Evolutionary conservation across 2,113 vertebrate genomes (phyloP), one percentile per base, ranked within the genome.

Genomic region (Thymallus thymallus): DNA sequence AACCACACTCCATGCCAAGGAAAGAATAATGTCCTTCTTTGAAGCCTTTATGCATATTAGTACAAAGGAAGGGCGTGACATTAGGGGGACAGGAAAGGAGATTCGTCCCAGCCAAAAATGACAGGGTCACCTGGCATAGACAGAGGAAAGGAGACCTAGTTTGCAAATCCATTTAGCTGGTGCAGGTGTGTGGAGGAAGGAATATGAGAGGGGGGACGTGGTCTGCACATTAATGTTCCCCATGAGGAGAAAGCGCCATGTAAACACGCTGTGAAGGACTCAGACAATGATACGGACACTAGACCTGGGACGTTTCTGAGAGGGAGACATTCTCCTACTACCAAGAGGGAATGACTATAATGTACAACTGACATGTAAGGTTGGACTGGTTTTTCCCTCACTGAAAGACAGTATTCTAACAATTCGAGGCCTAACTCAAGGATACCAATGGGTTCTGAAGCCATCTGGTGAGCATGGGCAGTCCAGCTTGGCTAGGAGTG

Each of bases 121-220:
- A 86, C 80, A 83, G 80, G 87, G 85, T 91, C 89, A 88, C 66
- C 32, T 10, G 45, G 69, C 30, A 58, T 73, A 80, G 85, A 75
- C 60, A 51, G 23, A 64, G 65, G 80, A 84, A 72, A 76, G 83
- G 73, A 77, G 41, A 75, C 73, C 69, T 13, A 24, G 58, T 22
- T 83, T 80, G 71, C 51, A 88, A 85, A 92, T 90, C 86, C 82
- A 89, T 80, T 89, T 88, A 87, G 76, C 35, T 41, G 35, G 35
- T 41, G 35, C 77, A 83, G 69, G 82, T 84, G 87, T 74, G 64
- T 76, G 82, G 78, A 81, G 74, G 74, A 76, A 61, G 35, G 35
- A 9, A 9, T 41, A 41, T 10, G 35, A 12, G 35, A 41, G 35
- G 72, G 35, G 22, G 45, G 70, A 86, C 82, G 87, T 89, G 90